Percentiles rank a stretch among this genome's conserved stretches.
Conservation (phyloP, 2,797 vertebrate genomes). For the Smutsia gigantea region DNA sequence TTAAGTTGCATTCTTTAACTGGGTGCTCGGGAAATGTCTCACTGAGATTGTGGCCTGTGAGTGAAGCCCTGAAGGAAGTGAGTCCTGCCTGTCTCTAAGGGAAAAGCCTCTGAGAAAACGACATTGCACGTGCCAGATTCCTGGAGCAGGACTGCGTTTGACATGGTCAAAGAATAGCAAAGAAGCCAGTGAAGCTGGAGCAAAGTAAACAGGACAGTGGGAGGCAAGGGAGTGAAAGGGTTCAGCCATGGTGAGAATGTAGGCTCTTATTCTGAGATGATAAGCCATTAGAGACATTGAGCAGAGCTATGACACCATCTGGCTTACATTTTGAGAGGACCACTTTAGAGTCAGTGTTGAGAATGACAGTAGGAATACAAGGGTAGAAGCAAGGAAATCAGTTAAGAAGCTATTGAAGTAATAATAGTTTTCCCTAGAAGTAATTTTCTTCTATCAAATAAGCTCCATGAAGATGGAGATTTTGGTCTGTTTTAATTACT, state of each 20-base stretch:
- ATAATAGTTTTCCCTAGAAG: background rate
- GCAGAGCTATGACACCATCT: background rate
- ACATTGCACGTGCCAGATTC: background rate
- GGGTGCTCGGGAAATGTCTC: background rate
- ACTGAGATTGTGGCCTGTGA: background rate
- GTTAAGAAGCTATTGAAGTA: background rate
- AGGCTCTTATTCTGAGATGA: background rate
- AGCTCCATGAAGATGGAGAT: background rate
- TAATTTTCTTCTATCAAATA: background rate
- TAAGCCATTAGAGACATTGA: background rate
- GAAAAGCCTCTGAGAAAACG: background rate
- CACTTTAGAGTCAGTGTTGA: background rate
- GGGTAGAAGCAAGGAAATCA: background rate
- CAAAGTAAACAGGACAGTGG: background rate
- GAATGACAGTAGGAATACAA: background rate
- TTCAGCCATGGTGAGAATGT: background rate
- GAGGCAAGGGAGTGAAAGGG: background rate
- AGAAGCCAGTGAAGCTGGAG: background rate
- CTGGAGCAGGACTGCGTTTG: background rate
- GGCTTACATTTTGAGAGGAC: background rate
- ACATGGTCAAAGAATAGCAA: background rate
- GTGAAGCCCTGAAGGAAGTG: background rate
- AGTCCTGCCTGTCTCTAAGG: background rate
- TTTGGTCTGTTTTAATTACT: constrained; percentile 11
- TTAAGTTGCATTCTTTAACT: background rate